phyloP scores from a whole-genome alignment of 2,797 vertebrate genomes.

The Sebastes hopkinsi region DNA sequence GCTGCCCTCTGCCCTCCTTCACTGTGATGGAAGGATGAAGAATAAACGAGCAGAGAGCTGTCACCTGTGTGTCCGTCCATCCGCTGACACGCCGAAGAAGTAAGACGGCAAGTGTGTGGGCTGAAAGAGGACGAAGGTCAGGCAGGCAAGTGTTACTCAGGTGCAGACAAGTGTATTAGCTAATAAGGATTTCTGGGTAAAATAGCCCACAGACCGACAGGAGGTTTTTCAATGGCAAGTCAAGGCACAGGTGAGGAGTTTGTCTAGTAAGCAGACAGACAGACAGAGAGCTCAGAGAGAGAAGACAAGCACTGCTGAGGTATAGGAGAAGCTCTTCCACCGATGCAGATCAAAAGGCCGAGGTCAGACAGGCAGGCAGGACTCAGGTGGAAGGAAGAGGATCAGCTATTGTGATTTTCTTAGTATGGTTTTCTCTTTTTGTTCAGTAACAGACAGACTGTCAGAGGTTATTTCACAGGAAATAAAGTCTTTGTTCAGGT shows the following conservation, averaged over 20 bases:
- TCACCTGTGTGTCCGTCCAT: slow-evolving; percentile 38
- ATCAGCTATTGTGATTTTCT: slow-evolving; percentile 18
- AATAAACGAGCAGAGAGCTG: slow-evolving; percentile 52
- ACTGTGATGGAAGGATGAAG: slow-evolving; percentile 34
- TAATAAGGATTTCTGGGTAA: slow-evolving; percentile 28
- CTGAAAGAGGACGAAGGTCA: slow-evolving; percentile 30
- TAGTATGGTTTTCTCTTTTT: neutral
- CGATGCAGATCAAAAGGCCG: slow-evolving; percentile 34
- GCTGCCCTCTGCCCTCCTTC: slow-evolving; percentile 31
- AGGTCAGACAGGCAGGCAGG: slow-evolving; percentile 24
- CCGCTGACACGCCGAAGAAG: slow-evolving; percentile 30
- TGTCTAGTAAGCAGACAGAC: neutral
- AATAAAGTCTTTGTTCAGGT: slow-evolving; percentile 12
- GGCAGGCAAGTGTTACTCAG: slow-evolving; percentile 16
- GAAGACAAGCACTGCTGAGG: neutral
- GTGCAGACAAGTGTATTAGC: slow-evolving; percentile 19
- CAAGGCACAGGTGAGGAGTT: slow-evolving; percentile 8
- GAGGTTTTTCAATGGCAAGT: neutral
- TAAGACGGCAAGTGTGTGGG: neutral
- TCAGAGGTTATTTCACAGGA: slow-evolving; percentile 34
- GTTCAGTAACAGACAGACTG: neutral
- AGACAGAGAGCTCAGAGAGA: slow-evolving; percentile 9
- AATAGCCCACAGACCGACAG: slow-evolving; percentile 21
- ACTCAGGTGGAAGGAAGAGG: slow-evolving; percentile 34
- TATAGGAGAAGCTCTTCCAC: neutral